A percentile compares a stretch with the other conserved stretches of the same genome.
Conservation (phyloP, 2,797 vertebrate species). For the Peromyscus eremicus region DNA sequence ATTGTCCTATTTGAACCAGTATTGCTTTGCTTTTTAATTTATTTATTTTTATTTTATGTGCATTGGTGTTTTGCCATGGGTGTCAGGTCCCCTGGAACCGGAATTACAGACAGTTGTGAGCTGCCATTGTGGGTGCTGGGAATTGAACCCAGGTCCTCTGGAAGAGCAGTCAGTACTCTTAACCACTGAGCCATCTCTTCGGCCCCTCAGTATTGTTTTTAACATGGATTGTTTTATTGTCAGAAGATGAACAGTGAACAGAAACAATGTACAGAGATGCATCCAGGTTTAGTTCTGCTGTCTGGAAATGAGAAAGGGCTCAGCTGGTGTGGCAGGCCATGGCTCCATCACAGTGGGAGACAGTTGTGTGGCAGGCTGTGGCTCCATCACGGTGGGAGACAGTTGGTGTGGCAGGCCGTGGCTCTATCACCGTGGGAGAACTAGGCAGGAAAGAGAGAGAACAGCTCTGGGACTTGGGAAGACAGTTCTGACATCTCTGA, state of each 20-base stretch:
- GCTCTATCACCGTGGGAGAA: not conserved
- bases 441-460: not conserved
- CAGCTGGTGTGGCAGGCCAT: no score
- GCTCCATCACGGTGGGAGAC: not conserved
- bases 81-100: not conserved
- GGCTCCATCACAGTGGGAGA: no score
- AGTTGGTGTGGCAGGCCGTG: no score
- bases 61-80: not conserved
- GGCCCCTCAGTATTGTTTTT: not conserved
- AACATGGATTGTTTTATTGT: not conserved
- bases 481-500: not conserved
- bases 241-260: not conserved
- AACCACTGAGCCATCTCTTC: not conserved
- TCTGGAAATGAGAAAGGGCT: not conserved
- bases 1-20: not conserved
- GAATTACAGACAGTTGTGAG: not conserved
- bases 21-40: not conserved
- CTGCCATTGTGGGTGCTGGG: not conserved
- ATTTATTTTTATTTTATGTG: not conserved
- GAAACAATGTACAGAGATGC: fast-evolving
- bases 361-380: no score
- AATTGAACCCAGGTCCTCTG: not conserved
- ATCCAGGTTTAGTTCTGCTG: not conserved
- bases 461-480: not conserved
- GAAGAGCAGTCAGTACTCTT: not conserved